These are phyloP conservation scores for Dynastes maya DNA, from an alignment of 2,888 invertebrate species.

Conservation along the genomic window DNA sequence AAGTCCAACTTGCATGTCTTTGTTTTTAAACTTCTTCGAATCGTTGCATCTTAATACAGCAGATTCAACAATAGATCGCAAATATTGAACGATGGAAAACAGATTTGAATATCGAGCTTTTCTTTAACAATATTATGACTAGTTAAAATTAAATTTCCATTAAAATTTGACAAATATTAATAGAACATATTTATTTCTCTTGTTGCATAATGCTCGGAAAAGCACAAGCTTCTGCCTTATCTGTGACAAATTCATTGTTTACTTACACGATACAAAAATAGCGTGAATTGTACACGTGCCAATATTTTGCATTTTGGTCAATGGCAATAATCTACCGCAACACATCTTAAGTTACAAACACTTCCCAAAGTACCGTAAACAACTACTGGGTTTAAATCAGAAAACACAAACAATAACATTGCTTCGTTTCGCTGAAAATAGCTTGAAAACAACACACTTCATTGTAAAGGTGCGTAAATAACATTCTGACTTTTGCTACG, in stretches of 20 bases:
- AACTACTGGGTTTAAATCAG: background rate
- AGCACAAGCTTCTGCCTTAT: no score
- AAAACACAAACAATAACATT: conserved; percentile 1
- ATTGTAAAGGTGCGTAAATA: conserved; percentile 22
- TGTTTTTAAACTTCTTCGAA: no score
- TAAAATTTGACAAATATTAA: no score
- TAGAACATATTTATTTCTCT: no score
- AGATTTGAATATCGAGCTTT: no score
- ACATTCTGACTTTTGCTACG: conserved; percentile 27
- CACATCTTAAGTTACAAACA: conserved; percentile 21
- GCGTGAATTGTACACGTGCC: conserved; percentile 4
- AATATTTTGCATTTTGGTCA: conserved; percentile 10
- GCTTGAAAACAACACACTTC: background rate
- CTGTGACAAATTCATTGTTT: background rate
- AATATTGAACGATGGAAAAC: no score
- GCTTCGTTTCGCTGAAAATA: conserved; percentile 14
- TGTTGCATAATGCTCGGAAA: no score
- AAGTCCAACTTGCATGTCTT: no score
- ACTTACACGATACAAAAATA: background rate
- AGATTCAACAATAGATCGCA: no score
- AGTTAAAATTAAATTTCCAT: no score
- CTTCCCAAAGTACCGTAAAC: conserved; percentile 13
- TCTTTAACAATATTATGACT: no score
- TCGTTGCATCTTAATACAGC: no score
- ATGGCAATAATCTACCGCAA: conserved; percentile 31